A percentile compares a stretch with the other conserved stretches of the same genome.
Evolutionary conservation across 2,797 vertebrate species (phyloP).

Genomic region (Aratinga solstitialis): DNA sequence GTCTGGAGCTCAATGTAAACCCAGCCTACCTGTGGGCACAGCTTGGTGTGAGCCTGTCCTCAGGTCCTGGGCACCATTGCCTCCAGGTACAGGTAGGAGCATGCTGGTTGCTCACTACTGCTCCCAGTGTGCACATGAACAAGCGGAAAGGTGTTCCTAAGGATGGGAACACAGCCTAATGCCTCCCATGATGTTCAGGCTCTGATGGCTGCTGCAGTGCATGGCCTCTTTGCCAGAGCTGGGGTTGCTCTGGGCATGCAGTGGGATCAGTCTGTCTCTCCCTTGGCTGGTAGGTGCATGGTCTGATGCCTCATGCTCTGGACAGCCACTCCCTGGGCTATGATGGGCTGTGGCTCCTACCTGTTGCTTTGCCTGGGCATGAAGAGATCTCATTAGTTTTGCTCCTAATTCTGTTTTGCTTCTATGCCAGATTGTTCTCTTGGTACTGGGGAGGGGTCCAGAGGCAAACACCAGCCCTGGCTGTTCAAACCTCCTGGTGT

Average conservation of each 20-base stretch:
- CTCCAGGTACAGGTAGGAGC: neutral
- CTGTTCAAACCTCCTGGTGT: neutral
- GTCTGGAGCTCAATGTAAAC: neutral
- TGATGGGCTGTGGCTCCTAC: neutral
- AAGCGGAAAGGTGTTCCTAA: neutral
- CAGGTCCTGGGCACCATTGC: neutral
- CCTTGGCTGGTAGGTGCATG: neutral
- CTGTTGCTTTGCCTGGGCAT: neutral
- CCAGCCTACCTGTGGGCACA: neutral
- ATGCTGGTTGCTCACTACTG: fast-evolving
- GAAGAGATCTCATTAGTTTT: neutral
- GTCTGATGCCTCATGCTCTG: no score
- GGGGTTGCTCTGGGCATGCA: fast-evolving
- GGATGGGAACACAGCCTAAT: neutral
- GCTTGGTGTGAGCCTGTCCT: neutral
- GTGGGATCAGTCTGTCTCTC: neutral
- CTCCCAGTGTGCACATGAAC: fast-evolving
- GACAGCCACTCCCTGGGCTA: fast-evolving
- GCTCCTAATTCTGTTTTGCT: neutral
- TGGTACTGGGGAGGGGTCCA: neutral
- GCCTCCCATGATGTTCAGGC: neutral
- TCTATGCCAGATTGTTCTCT: neutral
- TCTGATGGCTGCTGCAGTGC: neutral
- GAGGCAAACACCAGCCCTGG: neutral
- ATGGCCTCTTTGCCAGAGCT: neutral